These are phyloP conservation scores for Phorcus lineatus DNA, from an alignment of 2,888 invertebrate genomes.

Conservation along the genomic window DNA sequence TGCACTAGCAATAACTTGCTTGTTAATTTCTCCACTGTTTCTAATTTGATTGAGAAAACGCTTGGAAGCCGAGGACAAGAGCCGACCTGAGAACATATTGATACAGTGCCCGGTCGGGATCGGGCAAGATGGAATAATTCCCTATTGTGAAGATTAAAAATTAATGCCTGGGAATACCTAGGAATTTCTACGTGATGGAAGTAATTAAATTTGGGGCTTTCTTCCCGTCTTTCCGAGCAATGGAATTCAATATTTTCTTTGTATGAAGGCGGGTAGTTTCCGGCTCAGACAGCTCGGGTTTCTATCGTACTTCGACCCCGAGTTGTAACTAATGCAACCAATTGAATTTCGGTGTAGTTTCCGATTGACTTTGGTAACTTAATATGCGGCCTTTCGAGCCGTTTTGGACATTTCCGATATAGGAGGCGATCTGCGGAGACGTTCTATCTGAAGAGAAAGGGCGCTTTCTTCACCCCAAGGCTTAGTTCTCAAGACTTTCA, in stretches of 20 bases:
- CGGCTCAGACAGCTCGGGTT: conserved; percentile 16
- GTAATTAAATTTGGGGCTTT: conserved; percentile 39
- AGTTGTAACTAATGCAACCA: conserved; percentile 37
- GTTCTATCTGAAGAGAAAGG: not conserved
- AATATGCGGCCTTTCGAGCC: conserved; percentile 29
- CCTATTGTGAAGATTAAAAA: conserved; percentile 38
- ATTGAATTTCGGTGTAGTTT: conserved; percentile 39
- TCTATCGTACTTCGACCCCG: conserved; percentile 27
- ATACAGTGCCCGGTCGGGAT: not conserved
- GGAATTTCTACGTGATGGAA: conserved; percentile 38
- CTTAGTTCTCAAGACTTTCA: conserved; percentile 19
- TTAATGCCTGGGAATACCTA: conserved; percentile 40
- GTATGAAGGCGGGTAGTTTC: conserved; percentile 15
- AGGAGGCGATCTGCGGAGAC: not conserved
- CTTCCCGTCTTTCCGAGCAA: conserved; percentile 24
- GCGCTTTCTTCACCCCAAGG: not conserved
- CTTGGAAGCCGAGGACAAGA: not conserved
- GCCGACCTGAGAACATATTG: not conserved
- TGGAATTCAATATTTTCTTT: conserved; percentile 37
- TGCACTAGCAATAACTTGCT: conserved; percentile 16
- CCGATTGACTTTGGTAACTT: conserved; percentile 40
- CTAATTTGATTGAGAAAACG: conserved; percentile 15
- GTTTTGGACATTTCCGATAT: conserved; percentile 27
- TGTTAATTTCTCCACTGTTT: not conserved
- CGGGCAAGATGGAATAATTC: conserved; percentile 19